Evolutionary conservation across 2,888 invertebrate genomes (phyloP), one percentile per base, ranked within the genome.

Genomic region (Troides oblongomaculatus): DNA sequence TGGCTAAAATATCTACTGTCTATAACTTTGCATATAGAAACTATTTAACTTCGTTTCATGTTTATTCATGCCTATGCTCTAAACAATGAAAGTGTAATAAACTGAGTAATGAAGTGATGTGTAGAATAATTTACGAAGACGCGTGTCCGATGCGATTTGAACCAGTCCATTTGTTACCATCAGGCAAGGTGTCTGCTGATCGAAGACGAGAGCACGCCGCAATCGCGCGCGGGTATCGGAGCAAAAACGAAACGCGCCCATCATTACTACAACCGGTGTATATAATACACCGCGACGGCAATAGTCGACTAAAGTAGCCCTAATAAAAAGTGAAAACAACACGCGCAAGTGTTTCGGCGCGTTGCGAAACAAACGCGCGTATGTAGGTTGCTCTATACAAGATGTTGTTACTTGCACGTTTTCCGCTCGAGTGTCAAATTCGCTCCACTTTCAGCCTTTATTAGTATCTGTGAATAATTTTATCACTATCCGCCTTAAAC

Each of bases 241-340:
- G 56, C 46, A 39, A 66, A 62, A 65, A 64, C 53, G 46, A 43
- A 58, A 43, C 58, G 30, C 39, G 61, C 58, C 71, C 69, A 74
- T 75, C 71, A 73, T 67, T 56, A 25, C 18, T 62, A 30, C 66
- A 73, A 75, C 77, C 67, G 73, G 75, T 73, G 70, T 63, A 58
- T 68, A 58, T 73, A 73, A 74, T 73, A 71, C 62, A 71, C 70
- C 65, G 73, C 72, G 75, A 72, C 73, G 72, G 72, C 77, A 79
- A 76, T 76, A 71, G 73, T 73, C 71, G 70, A 72, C 70, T 76
- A 77, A 78, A 79, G 75, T 76, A 78, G 77, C 80, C 77, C 78
- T 80, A 79, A 79, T 81, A 79, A 82, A 82, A 82, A 82, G 82
- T 81, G 81, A 81, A 82, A 82, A 78, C 78, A 21, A 7, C 69